Conservation (phyloP, 2,888 invertebrate species). For the Holacanthella duospinosa region DNA sequence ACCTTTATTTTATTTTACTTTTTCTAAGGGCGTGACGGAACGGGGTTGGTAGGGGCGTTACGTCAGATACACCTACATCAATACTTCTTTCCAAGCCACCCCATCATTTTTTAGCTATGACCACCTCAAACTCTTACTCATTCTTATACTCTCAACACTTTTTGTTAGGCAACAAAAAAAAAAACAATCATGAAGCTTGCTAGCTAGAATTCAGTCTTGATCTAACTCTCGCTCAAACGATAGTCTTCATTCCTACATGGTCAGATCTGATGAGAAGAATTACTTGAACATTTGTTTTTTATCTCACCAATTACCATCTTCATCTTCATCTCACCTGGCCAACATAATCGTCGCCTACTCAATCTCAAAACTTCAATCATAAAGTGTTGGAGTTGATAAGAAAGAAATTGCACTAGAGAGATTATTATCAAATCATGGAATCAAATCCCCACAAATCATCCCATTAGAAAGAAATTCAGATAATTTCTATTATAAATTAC, state of each 20-base stretch:
- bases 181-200: not conserved
- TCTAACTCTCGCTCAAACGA: not conserved
- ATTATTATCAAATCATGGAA: not conserved
- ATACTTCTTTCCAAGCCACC: slow-evolving; percentile 36
- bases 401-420: not conserved
- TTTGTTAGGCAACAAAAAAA: not conserved
- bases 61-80: slow-evolving; percentile 36
- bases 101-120: slow-evolving; percentile 28
- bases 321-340: not conserved
- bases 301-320: not conserved
- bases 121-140: not conserved
- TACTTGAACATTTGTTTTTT: not conserved
- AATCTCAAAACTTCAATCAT: too few species aligned
- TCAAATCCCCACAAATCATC: not conserved
- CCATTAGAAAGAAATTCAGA: too few species aligned
- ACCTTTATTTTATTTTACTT: slow-evolving; percentile 6
- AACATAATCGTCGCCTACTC: not conserved
- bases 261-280: too few species aligned
- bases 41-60: slow-evolving; percentile 34
- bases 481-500: too few species aligned
- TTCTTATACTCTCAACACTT: not conserved
- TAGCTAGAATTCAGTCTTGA: not conserved
- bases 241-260: not conserved
- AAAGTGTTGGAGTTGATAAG: not conserved
- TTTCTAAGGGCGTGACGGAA: slow-evolving; percentile 35